phyloP scores from a whole-genome alignment of 1,140 invertebrate species.

The Hetaerina americana region DNA sequence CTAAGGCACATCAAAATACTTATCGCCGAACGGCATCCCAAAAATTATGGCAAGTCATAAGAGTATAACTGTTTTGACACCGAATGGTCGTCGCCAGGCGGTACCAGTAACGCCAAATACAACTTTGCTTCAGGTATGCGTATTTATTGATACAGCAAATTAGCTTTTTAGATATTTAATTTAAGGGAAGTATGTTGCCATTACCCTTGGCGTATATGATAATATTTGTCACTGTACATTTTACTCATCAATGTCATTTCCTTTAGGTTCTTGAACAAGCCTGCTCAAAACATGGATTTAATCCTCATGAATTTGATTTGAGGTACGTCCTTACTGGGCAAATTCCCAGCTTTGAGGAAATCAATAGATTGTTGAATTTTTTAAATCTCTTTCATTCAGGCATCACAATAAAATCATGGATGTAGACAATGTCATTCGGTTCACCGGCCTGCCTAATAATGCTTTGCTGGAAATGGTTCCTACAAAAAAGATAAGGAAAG shows the following conservation, averaged over 20 bases:
- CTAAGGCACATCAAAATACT: too few species aligned
- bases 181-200: background rate
- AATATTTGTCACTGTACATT: constrained; percentile 1
- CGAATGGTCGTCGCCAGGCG: constrained; percentile 52
- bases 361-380: background rate
- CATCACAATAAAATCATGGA: constrained; percentile 63
- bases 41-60: constrained; percentile 14
- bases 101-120: constrained; percentile 53
- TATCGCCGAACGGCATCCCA: too few species aligned
- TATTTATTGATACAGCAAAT: background rate
- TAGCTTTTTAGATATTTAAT: background rate
- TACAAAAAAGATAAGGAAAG: constrained; percentile 39
- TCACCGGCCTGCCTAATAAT: constrained; percentile 69
- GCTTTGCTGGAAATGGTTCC: constrained; percentile 63
- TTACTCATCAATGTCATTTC: constrained; percentile 12
- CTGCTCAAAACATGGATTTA: constrained; percentile 56
- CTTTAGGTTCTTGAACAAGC: constrained; percentile 64
- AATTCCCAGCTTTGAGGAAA: background rate
- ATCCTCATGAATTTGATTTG: constrained; percentile 56
- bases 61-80: constrained; percentile 42
- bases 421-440: constrained; percentile 52
- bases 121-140: constrained; percentile 49
- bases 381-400: constrained; percentile 25
- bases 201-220: too few species aligned
- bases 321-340: constrained; percentile 32